Conservation (phyloP, 1,140 invertebrate species). For the Riptortus pedestris region DNA sequence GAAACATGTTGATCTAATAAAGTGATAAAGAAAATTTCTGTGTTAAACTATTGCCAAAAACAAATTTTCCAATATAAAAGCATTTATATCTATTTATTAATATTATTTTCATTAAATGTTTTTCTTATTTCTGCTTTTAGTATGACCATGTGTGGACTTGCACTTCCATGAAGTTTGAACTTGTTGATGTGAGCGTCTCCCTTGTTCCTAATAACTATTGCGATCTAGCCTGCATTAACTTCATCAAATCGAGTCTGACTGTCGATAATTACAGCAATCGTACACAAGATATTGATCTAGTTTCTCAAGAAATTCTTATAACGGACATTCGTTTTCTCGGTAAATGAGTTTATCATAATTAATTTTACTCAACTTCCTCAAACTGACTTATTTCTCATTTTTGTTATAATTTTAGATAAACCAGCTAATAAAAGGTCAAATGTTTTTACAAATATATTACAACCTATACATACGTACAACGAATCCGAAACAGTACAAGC, state of each 20-base stretch:
- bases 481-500: conserved; percentile 52
- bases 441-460: conserved; percentile 81
- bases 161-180: conserved; percentile 67
- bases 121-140: too few relatives aligned
- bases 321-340: conserved; percentile 59
- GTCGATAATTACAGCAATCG: conserved; percentile 77
- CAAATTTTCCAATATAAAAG: neutral
- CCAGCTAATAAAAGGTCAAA: conserved; percentile 63
- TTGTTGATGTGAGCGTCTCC: conserved; percentile 77
- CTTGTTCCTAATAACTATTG: conserved; percentile 45
- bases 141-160: conserved; percentile 52
- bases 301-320: conserved; percentile 83
- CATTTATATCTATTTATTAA: neutral
- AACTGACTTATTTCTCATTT: too few relatives aligned
- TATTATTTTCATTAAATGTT: neutral
- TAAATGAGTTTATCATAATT: conserved; percentile 15
- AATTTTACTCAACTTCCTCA: neutral
- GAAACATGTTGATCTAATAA: too few relatives aligned
- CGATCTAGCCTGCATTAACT: conserved; percentile 76
- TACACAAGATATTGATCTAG: conserved; percentile 82
- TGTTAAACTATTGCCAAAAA: neutral
- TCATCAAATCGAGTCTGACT: conserved; percentile 77
- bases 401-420: conserved; percentile 39
- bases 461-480: conserved; percentile 47
- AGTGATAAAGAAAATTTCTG: too few relatives aligned